These are phyloP conservation scores for Trachelus stipa DNA, from an alignment of 2,888 invertebrate species.

Conservation along the genomic window DNA sequence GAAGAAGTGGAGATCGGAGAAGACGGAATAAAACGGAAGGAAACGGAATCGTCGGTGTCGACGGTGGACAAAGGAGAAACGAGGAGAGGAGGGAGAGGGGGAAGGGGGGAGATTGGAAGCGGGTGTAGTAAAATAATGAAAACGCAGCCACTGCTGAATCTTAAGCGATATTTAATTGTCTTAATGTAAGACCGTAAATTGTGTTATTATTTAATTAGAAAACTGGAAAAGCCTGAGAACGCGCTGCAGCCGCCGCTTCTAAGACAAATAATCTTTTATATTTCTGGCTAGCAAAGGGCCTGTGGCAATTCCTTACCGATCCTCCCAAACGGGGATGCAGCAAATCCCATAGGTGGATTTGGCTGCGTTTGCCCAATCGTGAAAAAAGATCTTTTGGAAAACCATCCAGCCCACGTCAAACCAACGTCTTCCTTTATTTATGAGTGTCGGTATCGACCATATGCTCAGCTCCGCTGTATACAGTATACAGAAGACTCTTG, in stretches of 20 bases:
- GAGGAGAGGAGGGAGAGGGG: conserved; percentile 16
- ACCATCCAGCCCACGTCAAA: no score
- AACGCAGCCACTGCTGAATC: conserved; percentile 55
- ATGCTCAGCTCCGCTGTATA: no score
- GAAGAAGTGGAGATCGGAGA: conserved; percentile 5
- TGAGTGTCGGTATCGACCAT: no score
- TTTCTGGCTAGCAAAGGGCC: neutral
- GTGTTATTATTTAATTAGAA: conserved; percentile 64
- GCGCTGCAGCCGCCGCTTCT: neutral
- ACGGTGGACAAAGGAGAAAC: conserved; percentile 23
- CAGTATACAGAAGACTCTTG: no score
- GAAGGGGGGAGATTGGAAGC: conserved; percentile 30
- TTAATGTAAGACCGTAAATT: conserved; percentile 58
- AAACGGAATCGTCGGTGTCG: conserved; percentile 27
- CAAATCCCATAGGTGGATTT: no score
- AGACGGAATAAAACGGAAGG: conserved; percentile 20
- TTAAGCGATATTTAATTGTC: conserved; percentile 63
- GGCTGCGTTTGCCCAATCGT: no score
- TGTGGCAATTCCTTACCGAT: no score
- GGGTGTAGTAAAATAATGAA: conserved; percentile 52
- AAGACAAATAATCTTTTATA: conserved; percentile 1
- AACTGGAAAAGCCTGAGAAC: conserved; percentile 11
- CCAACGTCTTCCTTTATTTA: no score
- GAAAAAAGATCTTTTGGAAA: no score
- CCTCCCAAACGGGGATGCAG: no score